Evolutionary conservation across 2,797 vertebrate species (phyloP), one percentile per base, ranked within the genome.

Genomic region (Phaenicophaeus curvirostris): DNA sequence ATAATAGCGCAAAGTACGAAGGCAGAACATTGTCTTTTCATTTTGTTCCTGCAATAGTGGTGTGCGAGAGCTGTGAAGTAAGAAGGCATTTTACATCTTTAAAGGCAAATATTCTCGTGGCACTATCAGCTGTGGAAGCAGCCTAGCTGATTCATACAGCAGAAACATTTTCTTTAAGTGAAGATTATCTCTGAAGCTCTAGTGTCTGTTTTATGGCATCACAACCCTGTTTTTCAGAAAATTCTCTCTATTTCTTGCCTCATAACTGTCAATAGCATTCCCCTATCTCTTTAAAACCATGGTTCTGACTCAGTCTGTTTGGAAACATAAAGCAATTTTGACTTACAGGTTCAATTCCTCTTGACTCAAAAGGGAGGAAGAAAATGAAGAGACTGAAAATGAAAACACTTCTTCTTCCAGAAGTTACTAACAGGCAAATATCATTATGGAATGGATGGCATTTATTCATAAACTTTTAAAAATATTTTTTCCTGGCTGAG

Each of bases 341-440:
- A 94, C 85, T 97, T 96, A 69, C 28, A 97, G 92, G 90, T 97
- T 96, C 92, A 96, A 62, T 94, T 97, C 90, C 91, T 96, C 75
- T 96, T 96, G 95, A 94, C 78, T 90, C 75, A 75, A 93, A 95
- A 94, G 66, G 46, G 89, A 95, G 66, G 57, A 90, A 44, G 82
- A 96, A 86, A 96, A 96, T 75, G 80, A 69, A 9, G 63, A 88
- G 76, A 67, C 66, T 62, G 80, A 96, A 91, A 96, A 96, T 42
- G 83, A 96, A 97, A 97, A 96, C 72, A 93, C 95, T 93, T 96
- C 76, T 92, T 94, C 96, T 92, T 95, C 95, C 92, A 96, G 96
- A 73, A 96, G 73, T 73, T 88, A 50, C 62, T 91, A 94, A 67
- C 46, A 96, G 79, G 88, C 54, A 90, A 96, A 87, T 91, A 53